Base-by-base conservation (phyloP, 2,113 vertebrate species). In the Muscicapa adusta region DNA sequence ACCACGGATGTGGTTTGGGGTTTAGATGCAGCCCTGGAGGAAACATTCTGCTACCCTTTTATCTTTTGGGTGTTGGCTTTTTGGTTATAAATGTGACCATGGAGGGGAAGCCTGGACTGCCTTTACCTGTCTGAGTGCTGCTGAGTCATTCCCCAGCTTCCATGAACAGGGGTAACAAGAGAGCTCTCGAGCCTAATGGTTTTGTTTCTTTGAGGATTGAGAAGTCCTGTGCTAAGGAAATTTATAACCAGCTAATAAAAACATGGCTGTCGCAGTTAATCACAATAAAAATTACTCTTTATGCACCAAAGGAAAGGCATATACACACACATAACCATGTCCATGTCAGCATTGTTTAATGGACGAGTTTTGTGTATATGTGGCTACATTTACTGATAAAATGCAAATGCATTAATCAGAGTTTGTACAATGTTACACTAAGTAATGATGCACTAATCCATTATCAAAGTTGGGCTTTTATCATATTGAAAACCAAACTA, bases 241-340 rank as follows among this genome's bases (percentile, higher is more conserved):
- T 95, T 79, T 89, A 65, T 81, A 83, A 47, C 33, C 67, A 77
- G 63, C 67, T 93, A 89, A 88, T 73, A 80, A 88, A 85, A 93
- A 74, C 33, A 36, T 70, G 67, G 33, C 47, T 91, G 43, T 70
- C 89, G 50, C 61, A 68, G 48, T 91, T 91, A 73, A 83, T 81
- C 63, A 74, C 50, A 73, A 88, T 48, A 76, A 88, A 88, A 95
- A 85, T 85, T 73, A 40, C 38, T 73, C 58, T 48, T 82, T 75
- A 40, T 79, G 22, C 56, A 56, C 68, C 54, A 58, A 77, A 84
- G 66, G 40, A 87, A 85, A 79, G 74, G 54, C 50, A 74, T 16
- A 48, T 29, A 8, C 45, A 53, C 28, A 67, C 66, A 72, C 4
- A 63, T 40, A 89, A 63, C 73, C 67, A 40, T 77, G 72, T 67